Conservation (phyloP, 2,888 invertebrate genomes). For the Acholoe squamosa region DNA sequence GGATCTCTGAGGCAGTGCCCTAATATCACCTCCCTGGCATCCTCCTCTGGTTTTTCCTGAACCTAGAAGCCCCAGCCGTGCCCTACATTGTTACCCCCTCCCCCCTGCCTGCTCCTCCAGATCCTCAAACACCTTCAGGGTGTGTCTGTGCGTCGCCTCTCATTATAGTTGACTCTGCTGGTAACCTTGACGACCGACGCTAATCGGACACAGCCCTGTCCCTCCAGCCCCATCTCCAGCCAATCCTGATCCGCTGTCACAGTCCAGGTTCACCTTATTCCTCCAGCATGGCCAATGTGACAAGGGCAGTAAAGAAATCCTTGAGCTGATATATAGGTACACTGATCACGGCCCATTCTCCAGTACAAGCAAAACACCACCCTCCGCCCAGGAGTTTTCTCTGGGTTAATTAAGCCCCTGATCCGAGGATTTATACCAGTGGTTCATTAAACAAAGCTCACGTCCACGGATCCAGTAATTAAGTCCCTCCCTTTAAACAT, state of each 20-base stretch:
- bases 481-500: background rate
- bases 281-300: too few relatives aligned
- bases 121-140: background rate
- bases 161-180: slow-evolving; percentile 28
- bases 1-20: slow-evolving; percentile 1
- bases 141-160: slow-evolving; percentile 42
- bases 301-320: too few relatives aligned
- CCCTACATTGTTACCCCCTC: slow-evolving; percentile 15
- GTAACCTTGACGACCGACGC: slow-evolving; percentile 35
- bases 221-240: background rate
- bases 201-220: slow-evolving; percentile 18
- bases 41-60: background rate
- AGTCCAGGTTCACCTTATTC: too few relatives aligned
- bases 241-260: background rate
- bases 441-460: slow-evolving; percentile 9
- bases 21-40: background rate
- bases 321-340: background rate
- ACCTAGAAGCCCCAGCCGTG: background rate
- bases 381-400: background rate
- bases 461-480: background rate
- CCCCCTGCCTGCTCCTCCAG: background rate
- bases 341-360: background rate
- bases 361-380: too few relatives aligned
- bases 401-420: background rate
- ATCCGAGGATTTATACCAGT: slow-evolving; percentile 2